phyloP scores from a whole-genome alignment of 2,113 vertebrate genomes.

The Crypturellus undulatus region DNA sequence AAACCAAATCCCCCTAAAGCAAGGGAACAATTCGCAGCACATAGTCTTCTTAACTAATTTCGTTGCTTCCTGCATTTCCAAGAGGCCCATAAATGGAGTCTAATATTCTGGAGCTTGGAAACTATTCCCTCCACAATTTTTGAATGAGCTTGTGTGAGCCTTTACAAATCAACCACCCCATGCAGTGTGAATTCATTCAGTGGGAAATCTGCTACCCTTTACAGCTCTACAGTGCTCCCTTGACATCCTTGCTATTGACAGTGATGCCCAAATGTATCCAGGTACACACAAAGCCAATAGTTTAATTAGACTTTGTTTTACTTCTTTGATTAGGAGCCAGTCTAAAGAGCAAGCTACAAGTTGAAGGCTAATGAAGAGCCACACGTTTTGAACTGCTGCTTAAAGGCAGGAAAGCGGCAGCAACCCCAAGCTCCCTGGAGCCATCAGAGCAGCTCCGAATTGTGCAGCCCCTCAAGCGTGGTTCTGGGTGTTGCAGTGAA shows the following conservation, averaged over 20 bases:
- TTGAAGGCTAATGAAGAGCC: neutral
- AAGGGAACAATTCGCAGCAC: neutral
- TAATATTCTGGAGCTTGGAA: neutral
- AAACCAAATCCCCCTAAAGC: neutral
- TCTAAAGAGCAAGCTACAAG: neutral
- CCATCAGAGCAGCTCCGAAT: neutral
- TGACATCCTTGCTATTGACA: neutral
- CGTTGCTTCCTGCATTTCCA: neutral
- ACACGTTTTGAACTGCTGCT: neutral
- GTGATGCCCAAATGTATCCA: neutral
- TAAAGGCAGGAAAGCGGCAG: neutral
- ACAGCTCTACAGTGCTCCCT: neutral
- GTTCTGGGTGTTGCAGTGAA: neutral
- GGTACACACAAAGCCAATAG: neutral
- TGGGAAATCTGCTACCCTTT: neutral
- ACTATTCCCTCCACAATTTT: neutral
- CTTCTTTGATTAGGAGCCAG: neutral
- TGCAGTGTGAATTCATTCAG: neutral
- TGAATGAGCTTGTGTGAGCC: neutral
- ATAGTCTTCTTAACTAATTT: neutral
- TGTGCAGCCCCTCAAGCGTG: fast-evolving
- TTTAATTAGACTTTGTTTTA: neutral
- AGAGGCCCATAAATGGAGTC: neutral
- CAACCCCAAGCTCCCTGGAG: neutral
- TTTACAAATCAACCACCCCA: neutral